Evolutionary conservation across 2,113 vertebrate species (phyloP).

Genomic region (Actenoides lindsayi): DNA sequence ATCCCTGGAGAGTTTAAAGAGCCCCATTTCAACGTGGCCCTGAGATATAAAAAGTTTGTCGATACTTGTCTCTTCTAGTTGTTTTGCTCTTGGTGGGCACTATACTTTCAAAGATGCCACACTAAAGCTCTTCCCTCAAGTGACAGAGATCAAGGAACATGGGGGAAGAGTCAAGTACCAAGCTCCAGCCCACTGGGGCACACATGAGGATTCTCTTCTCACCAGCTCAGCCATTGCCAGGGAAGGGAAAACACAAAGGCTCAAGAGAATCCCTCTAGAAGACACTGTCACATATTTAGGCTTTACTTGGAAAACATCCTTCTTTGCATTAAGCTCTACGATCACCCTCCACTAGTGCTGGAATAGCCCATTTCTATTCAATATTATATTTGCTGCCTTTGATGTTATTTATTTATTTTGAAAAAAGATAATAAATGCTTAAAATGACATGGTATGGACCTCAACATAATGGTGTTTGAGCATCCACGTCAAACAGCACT

Average conservation of each 20-base stretch:
- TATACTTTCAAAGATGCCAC: not conserved
- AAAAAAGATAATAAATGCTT: not conserved
- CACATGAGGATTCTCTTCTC: not conserved
- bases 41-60: not conserved
- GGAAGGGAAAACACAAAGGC: not conserved
- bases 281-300: not conserved
- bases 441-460: not conserved
- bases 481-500: not conserved
- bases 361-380: not conserved
- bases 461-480: not conserved
- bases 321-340: not conserved
- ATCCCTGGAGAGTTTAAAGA: not conserved
- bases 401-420: no score
- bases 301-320: not conserved
- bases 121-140: not conserved
- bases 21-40: not conserved
- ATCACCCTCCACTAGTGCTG: not conserved
- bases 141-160: not conserved
- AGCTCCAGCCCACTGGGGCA: not conserved
- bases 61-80: not conserved
- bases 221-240: not conserved
- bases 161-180: not conserved
- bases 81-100: not conserved
- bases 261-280: not conserved
- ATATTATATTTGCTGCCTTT: no score